Evolutionary conservation across 2,797 vertebrate species (phyloP).

Genomic region (Bufotes viridis): DNA sequence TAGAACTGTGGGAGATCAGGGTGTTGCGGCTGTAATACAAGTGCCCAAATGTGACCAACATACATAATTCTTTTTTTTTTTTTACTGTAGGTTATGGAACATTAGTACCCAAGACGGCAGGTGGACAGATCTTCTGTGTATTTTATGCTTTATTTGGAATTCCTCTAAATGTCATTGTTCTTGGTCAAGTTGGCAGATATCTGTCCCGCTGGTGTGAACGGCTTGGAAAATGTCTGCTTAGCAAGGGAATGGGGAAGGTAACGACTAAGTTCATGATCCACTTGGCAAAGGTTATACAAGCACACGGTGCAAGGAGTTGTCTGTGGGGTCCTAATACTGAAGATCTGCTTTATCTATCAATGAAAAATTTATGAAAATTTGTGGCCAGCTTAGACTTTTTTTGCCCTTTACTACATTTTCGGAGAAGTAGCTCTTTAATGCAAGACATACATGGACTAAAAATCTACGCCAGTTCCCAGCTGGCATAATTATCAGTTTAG

Average conservation of each 20-base stretch:
- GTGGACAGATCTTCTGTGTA: slow-evolving; percentile 74
- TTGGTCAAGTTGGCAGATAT: slow-evolving; percentile 68
- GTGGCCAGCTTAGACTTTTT: too few relatives aligned
- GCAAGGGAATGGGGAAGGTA: slow-evolving; percentile 71
- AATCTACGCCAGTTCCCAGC: too few relatives aligned
- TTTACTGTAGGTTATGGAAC: slow-evolving; percentile 69
- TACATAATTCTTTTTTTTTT: background rate
- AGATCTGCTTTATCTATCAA: background rate
- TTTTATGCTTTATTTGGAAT: slow-evolving; percentile 73
- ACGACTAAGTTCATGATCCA: background rate
- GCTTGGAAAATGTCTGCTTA: slow-evolving; percentile 67
- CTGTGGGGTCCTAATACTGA: background rate
- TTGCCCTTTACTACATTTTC: too few relatives aligned
- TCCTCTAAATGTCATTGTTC: slow-evolving; percentile 72
- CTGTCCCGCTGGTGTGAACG: slow-evolving; percentile 67
- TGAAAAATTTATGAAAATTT: too few relatives aligned
- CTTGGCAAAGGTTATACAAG: background rate
- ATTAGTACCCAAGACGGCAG: slow-evolving; percentile 67
- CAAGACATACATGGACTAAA: too few relatives aligned
- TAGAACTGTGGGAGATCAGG: background rate
- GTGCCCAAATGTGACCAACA: background rate
- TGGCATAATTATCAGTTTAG: too few relatives aligned
- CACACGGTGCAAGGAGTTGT: background rate
- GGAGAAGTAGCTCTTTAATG: too few relatives aligned
- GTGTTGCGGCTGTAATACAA: background rate